Conservation (phyloP, 2,888 invertebrate species). For the Nowickia ferox region DNA sequence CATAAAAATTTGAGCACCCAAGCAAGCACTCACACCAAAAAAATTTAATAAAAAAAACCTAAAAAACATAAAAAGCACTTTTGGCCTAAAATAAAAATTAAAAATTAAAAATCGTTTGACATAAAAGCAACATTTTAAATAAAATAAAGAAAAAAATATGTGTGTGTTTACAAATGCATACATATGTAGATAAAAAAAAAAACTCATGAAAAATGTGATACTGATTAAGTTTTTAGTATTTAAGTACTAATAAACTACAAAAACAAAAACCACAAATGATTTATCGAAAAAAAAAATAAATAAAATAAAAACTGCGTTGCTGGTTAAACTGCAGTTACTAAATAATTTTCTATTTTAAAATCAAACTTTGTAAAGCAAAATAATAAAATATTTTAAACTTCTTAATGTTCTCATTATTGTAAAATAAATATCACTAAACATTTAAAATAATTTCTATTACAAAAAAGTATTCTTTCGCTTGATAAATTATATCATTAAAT, state of each 20-base stretch:
- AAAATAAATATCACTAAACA: slow-evolving; percentile 2
- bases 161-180: not conserved
- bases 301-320: slow-evolving; percentile 52
- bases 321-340: slow-evolving; percentile 59
- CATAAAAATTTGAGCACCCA: too few species aligned
- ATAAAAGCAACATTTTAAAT: slow-evolving; percentile 48
- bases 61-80: slow-evolving; percentile 3
- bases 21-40: too few species aligned
- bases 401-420: not conserved
- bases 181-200: slow-evolving; percentile 44
- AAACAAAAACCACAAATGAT: slow-evolving; percentile 19
- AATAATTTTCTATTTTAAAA: slow-evolving; percentile 8
- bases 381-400: not conserved
- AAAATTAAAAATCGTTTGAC: too few species aligned
- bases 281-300: slow-evolving; percentile 4
- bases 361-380: not conserved
- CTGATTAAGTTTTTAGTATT: slow-evolving; percentile 69
- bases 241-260: slow-evolving; percentile 61
- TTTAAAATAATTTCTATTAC: too few species aligned
- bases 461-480: too few species aligned
- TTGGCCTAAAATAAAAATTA: slow-evolving; percentile 11
- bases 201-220: slow-evolving; percentile 71
- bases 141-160: slow-evolving; percentile 14
- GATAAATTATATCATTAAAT: too few species aligned
- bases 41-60: not conserved